A percentile compares a stretch with the other conserved stretches of the same genome.
Conservation (phyloP, 2,888 invertebrate species). For the Reticulitermes lucifugus region DNA sequence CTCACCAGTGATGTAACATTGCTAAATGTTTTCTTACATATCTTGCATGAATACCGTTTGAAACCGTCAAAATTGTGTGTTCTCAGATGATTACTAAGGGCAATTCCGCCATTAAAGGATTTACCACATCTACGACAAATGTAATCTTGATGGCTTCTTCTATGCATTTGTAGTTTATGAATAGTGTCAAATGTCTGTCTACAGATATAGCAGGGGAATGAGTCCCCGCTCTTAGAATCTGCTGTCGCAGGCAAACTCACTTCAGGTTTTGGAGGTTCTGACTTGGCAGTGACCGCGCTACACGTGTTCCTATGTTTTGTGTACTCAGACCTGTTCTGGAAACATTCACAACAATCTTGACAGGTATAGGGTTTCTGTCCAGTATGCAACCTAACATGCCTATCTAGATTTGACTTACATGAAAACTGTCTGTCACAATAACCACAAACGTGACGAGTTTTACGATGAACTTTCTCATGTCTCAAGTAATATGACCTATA, state of each 20-base stretch:
- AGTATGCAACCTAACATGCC: slow-evolving; percentile 57
- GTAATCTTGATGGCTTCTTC: slow-evolving; percentile 24
- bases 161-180: slow-evolving; percentile 34
- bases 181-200: slow-evolving; percentile 30
- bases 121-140: slow-evolving; percentile 44
- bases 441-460: background rate
- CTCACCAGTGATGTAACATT: slow-evolving; percentile 37
- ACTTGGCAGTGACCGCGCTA: background rate
- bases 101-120: slow-evolving; percentile 42
- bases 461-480: slow-evolving; percentile 26
- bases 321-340: slow-evolving; percentile 36
- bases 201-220: slow-evolving; percentile 45
- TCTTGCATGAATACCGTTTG: slow-evolving; percentile 35
- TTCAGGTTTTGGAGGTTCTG: slow-evolving; percentile 1
- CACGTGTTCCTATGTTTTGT: slow-evolving; percentile 28
- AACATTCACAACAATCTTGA: slow-evolving; percentile 22
- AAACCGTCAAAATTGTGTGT: slow-evolving; percentile 39
- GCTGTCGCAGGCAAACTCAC: background rate
- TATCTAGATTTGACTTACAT: slow-evolving; percentile 59
- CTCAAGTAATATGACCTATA: slow-evolving; percentile 33
- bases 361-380: slow-evolving; percentile 35
- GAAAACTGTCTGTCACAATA: slow-evolving; percentile 71
- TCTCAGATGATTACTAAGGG: slow-evolving; percentile 46
- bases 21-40: slow-evolving; percentile 42
- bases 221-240: slow-evolving; percentile 1